Evolutionary conservation across 2,113 vertebrate species (phyloP), one percentile per base, ranked within the genome.

Genomic region (Condylura cristata): DNA sequence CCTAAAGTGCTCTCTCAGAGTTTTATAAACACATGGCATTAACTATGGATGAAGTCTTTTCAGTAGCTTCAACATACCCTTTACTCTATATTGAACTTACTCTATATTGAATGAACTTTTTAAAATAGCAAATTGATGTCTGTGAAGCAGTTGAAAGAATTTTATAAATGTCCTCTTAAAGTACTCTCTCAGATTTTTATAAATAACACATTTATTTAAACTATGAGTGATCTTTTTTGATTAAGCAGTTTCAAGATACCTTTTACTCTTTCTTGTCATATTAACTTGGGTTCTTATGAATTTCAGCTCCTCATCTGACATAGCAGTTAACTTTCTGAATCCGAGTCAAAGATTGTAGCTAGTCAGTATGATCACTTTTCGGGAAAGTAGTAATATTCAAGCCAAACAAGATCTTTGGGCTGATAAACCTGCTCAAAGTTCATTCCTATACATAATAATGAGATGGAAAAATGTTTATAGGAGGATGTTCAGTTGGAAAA

Each of bases 401-500:
- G 80, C 5, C 51, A 86, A 37, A 65, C 46, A 53, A 46, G 79
- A 46, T 14, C 46, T 79, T n/a, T 32, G 17, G 80, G 46, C 46
- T 66, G 63, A 61, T 26, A 79, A 65, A 76, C 70, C 41, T 34
- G 46, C 39, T 89, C 41, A 28, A 72, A 93, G 86, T 39, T 66
- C 51, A 84, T 91, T 78, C 84, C 37, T 46, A 13, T n/a, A n/a
- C 3, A 22, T 5, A 46, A 41, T 78, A 76, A 86, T 51, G 71
- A 92, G 51, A 70, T 1, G 5, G 70, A 63, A 63, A 86, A 93
- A 90, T 41, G 44, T 51, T 28, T 56, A 13, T 56, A 71, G 51
- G 22, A 86, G 22, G 22, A 51, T 70, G 65, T 91, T 84, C n/a
- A 76, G 2, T 58, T 44, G 65, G 60, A 94, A 91, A 95, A 93